Base-by-base conservation (phyloP, 2,113 vertebrate genomes). In the Brachypteracias leptosomus region DNA sequence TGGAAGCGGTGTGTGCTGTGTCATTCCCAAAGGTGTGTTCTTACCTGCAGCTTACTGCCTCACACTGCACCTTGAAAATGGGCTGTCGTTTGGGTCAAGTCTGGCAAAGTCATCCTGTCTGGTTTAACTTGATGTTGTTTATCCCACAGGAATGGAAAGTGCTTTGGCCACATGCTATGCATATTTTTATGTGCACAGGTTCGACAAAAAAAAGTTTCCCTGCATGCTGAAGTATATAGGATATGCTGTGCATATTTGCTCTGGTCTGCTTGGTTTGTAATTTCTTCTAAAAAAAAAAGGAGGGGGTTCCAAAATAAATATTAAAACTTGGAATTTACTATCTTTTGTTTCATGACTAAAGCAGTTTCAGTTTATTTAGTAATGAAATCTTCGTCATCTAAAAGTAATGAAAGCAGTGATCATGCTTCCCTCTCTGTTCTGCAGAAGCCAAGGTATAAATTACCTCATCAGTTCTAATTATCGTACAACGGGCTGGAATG, bases 391-490 rank as follows among this genome's bases (percentile, higher is more conserved):
- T 76, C 74, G 38, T 90, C 4, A 63, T 71, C 24, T 78, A 54
- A 74, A 88, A 72, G 49, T 83, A 81, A 36, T 74, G 26, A 80
- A 93, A 72, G 57, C 16, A 6, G 20, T 83, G 46, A 49, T 90
- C 28, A 5, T 16, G 29, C 33, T 91, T 94, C 15, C 22, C 6
- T 76, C 29, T 76, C 82, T 80, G 4, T 86, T 77, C 65, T 46
- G 7, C 49, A 36, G 65, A 94, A 92, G 55, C 38, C 40, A 47
- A 90, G 54, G n/a, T 88, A 44, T 78, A 85, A 52, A 81, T 94
- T 74, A 92, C 65, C 83, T 86, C 11, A 2, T 92, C 85, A 89
- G 61, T 85, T 93, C 61, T 90, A 75, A 90, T 96, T 93, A 92
- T 61, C 0, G 0, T 90, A 81, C 44, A 65, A 7, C 16, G 84